A percentile compares a stretch with the other conserved stretches of the same genome.
These are phyloP conservation scores for Ischnura elegans DNA, from an alignment of 2,888 invertebrate species.

Conservation along the genomic window DNA sequence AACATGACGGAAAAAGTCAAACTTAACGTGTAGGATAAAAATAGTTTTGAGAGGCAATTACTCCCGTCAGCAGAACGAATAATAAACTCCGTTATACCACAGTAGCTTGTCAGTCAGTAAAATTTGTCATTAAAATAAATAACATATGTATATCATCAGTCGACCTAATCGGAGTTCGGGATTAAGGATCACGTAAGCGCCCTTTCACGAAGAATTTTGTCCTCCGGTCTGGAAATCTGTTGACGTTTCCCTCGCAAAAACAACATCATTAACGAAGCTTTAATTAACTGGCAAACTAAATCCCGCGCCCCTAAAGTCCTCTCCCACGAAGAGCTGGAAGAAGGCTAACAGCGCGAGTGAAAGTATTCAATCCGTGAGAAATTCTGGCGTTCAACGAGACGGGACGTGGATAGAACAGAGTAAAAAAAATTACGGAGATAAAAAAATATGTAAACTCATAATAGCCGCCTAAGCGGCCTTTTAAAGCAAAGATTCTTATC, in stretches of 20 bases:
- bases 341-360: neutral
- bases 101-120: neutral
- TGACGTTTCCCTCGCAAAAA: neutral
- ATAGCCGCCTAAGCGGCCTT: neutral
- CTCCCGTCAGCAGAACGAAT: neutral
- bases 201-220: neutral
- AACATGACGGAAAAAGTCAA: neutral
- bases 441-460: neutral
- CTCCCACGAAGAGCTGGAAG: neutral
- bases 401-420: neutral
- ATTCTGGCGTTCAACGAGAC: neutral
- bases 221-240: neutral
- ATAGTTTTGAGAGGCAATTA: neutral
- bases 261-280: constrained; percentile 10
- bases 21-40: neutral
- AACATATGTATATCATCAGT: neutral
- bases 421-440: neutral
- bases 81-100: neutral
- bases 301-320: neutral
- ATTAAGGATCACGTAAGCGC: neutral
- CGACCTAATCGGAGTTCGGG: neutral
- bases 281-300: constrained; percentile 21
- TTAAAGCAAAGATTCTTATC: too few relatives aligned
- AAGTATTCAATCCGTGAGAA: neutral
- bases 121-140: neutral